Conservation (phyloP, 2,797 vertebrate species). For the Natrix natrix region DNA sequence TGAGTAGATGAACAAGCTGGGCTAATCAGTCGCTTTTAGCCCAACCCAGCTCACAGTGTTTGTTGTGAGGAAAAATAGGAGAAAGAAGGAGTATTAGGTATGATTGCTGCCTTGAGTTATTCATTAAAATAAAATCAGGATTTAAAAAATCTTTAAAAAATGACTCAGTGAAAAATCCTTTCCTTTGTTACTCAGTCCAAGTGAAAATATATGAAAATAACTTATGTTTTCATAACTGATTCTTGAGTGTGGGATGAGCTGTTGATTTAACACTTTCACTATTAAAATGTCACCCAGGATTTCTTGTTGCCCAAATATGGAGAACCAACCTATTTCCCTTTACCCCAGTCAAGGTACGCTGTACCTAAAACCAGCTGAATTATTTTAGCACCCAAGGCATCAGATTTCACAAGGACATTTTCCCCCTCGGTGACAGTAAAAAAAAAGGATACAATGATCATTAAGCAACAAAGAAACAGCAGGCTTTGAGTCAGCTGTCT, state of each 20-base stretch:
- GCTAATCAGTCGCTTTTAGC: neutral
- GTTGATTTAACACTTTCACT: neutral
- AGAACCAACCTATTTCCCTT: neutral
- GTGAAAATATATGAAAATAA: neutral
- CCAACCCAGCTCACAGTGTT: neutral
- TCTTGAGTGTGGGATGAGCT: neutral
- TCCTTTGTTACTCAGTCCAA: neutral
- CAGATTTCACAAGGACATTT: neutral
- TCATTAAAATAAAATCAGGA: neutral
- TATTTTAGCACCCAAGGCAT: neutral
- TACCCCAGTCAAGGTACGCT: neutral
- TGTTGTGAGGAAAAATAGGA: neutral
- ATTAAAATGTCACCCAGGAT: neutral
- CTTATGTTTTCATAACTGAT: neutral
- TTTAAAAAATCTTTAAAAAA: neutral
- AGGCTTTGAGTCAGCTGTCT: neutral
- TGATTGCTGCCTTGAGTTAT: neutral
- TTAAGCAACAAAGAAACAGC: neutral
- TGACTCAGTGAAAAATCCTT: neutral
- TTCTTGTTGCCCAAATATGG: neutral
- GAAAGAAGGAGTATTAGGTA: neutral
- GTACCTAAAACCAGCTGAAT: neutral
- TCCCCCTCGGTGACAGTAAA: neutral
- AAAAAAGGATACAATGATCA: neutral
- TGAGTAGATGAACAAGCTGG: neutral